A percentile compares a stretch with the other conserved stretches of the same genome.
These are phyloP conservation scores for Chironex yamaguchii DNA, from an alignment of 30 jellyfish, hydroid and myxozoan genomes.

Conservation along the genomic window DNA sequence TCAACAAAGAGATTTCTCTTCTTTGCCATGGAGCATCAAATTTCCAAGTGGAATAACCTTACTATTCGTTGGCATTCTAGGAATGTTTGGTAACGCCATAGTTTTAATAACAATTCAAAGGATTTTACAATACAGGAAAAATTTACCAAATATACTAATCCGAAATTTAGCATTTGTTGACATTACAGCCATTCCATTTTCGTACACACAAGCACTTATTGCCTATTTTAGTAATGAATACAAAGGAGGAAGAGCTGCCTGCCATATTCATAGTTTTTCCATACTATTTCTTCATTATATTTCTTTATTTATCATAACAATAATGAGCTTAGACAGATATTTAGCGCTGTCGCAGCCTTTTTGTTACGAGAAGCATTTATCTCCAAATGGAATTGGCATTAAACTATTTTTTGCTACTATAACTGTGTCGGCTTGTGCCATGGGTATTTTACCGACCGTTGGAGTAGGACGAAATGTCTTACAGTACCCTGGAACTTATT, in stretches of 20 bases:
- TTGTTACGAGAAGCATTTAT: conserved; percentile 75
- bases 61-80: conserved; percentile 57
- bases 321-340: conserved; percentile 77
- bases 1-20: too few species aligned
- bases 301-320: conserved; percentile 40
- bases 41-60: conserved; percentile 75
- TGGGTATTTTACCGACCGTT: conserved; percentile 56
- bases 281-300: conserved; percentile 57
- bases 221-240: conserved; percentile 56
- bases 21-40: too few species aligned
- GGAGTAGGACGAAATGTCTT: conserved; percentile 76
- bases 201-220: conserved; percentile 74
- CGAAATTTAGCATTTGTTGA: conserved; percentile 54
- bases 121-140: conserved; percentile 57
- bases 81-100: conserved; percentile 77
- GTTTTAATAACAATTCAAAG: conserved; percentile 49
- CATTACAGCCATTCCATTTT: conserved; percentile 26
- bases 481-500: conserved; percentile 87
- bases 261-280: conserved; percentile 76
- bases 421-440: background rate
- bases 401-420: background rate
- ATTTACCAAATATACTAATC: conserved; percentile 77
- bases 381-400: conserved; percentile 42
- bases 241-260: conserved; percentile 72
- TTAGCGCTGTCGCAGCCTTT: conserved; percentile 83